phyloP scores from a whole-genome alignment of 2,888 invertebrate genomes.

The Metalampra italica region DNA sequence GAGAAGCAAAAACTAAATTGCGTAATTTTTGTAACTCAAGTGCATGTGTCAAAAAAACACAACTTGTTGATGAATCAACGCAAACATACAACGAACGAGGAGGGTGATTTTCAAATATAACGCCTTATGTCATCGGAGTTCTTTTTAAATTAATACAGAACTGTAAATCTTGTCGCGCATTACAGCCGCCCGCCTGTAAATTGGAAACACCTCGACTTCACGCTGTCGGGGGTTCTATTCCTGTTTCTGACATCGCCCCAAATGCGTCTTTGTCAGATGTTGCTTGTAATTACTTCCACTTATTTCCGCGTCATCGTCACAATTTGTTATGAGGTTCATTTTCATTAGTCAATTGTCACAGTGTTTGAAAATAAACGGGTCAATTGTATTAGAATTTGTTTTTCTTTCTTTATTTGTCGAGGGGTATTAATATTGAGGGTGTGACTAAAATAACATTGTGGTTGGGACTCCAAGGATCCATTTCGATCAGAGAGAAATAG shows the following conservation, averaged over 20 bases:
- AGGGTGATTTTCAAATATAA: slow-evolving; percentile 35
- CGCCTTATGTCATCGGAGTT: slow-evolving; percentile 53
- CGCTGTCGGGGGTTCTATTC: slow-evolving; percentile 61
- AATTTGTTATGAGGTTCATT: slow-evolving; percentile 9
- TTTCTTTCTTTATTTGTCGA: neutral
- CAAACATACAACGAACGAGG: neutral
- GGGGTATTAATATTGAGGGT: neutral
- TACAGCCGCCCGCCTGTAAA: slow-evolving; percentile 51
- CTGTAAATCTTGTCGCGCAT: slow-evolving; percentile 64
- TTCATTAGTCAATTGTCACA: slow-evolving; percentile 21
- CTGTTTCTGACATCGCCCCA: slow-evolving; percentile 61
- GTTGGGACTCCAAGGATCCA: neutral
- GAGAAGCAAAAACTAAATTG: neutral
- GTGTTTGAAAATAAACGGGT: slow-evolving; percentile 1
- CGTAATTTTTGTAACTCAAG: neutral
- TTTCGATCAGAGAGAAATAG: neutral
- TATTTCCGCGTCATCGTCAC: slow-evolving; percentile 46
- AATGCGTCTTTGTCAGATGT: slow-evolving; percentile 60
- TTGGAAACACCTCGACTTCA: slow-evolving; percentile 62
- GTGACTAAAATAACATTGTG: neutral
- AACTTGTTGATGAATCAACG: neutral
- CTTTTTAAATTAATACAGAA: slow-evolving; percentile 66
- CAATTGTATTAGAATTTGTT: neutral
- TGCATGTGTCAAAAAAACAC: neutral
- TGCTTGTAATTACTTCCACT: slow-evolving; percentile 64